phyloP scores from a whole-genome alignment of 2,797 vertebrate species.

The Catostomus latipinnis region DNA sequence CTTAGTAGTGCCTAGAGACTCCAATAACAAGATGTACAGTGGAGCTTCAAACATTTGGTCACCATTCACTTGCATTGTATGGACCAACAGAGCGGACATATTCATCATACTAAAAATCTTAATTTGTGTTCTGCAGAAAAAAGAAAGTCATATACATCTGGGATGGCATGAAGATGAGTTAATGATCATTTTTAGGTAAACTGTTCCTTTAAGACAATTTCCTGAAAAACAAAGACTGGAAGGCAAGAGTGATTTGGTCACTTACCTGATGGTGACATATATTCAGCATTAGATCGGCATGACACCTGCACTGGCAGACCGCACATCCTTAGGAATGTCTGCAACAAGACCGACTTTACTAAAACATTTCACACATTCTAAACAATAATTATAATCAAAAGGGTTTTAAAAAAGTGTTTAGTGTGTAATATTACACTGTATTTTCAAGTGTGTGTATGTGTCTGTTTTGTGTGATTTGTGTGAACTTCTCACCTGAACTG shows the following conservation, averaged over 20 bases:
- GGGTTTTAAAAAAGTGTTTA: background rate
- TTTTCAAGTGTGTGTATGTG: background rate
- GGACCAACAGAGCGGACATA: too few relatives aligned
- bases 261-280: constrained; percentile 97
- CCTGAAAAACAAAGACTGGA: background rate
- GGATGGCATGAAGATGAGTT: too few relatives aligned
- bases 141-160: too few relatives aligned
- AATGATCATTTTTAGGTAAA: too few relatives aligned
- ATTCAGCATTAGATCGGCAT: constrained; percentile 91
- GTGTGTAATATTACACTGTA: background rate
- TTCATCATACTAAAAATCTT: too few relatives aligned
- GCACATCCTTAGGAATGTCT: constrained; percentile 97
- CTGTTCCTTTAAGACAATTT: background rate
- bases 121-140: too few relatives aligned
- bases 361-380: background rate
- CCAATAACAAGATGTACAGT: too few relatives aligned
- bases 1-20: too few relatives aligned
- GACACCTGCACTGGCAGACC: constrained; percentile 88
- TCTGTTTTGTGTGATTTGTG: background rate
- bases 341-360: constrained; percentile 1
- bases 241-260: background rate
- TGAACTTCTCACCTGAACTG: constrained; percentile 89
- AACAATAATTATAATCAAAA: background rate
- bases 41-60: too few relatives aligned
- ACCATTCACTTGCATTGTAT: too few relatives aligned